phyloP scores from a whole-genome alignment of 2,113 vertebrate genomes.

The Oplegnathus fasciatus region DNA sequence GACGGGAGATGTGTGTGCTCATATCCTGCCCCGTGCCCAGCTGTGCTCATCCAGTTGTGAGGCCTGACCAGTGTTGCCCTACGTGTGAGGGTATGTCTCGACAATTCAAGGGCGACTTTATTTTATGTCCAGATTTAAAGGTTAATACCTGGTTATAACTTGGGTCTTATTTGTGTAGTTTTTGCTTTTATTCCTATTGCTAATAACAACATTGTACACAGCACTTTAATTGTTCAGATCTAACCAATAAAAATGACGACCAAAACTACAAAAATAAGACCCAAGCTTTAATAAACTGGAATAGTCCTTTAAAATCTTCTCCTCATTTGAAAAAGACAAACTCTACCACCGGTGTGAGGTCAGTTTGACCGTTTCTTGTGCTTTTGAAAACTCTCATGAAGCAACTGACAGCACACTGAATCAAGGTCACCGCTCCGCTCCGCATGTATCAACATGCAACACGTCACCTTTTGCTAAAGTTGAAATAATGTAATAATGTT shows the following conservation, averaged over 20 bases:
- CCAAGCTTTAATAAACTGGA: not conserved
- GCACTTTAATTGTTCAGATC: not conserved
- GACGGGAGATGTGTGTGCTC: conserved; percentile 88
- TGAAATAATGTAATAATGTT: not conserved
- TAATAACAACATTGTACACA: not conserved
- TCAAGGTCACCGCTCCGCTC: not conserved
- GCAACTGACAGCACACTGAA: not conserved
- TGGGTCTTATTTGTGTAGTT: not conserved
- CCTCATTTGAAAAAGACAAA: not conserved
- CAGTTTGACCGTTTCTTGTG: not conserved
- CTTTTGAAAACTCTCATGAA: not conserved
- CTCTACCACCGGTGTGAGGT: not conserved
- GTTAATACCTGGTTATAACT: not conserved
- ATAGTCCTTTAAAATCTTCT: not conserved
- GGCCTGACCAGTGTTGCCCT: conserved; percentile 85
- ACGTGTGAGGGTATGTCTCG: conserved; percentile 83
- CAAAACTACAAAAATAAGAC: not conserved
- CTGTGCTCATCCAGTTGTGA: conserved; percentile 83
- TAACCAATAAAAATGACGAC: not conserved
- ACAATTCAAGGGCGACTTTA: not conserved
- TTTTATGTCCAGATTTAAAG: not conserved
- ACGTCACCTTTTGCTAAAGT: not conserved
- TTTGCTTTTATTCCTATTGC: not conserved
- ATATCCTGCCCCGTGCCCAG: conserved; percentile 85
- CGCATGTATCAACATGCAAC: not conserved